Percentiles rank a stretch among this genome's conserved stretches.
Evolutionary conservation across 1,140 invertebrate genomes (phyloP).

Genomic region (Pseudomyrmex gracilis): DNA sequence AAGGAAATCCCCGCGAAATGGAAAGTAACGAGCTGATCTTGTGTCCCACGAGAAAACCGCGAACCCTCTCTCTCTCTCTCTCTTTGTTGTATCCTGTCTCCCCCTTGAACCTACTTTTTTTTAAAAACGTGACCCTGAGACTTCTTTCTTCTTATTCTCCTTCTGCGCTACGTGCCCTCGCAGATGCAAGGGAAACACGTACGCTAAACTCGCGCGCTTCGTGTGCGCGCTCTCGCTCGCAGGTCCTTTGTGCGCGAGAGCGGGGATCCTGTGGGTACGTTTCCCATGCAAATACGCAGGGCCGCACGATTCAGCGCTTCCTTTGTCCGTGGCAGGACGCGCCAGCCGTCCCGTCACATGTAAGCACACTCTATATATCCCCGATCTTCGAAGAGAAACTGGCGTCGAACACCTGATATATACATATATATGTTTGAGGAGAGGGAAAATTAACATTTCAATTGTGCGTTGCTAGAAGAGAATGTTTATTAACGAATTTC

Average conservation of each 20-base stretch:
- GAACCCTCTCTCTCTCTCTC: conserved; percentile 37
- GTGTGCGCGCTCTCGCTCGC: conserved; percentile 36
- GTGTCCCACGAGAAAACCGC: conserved; percentile 64
- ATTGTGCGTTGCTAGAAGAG: not conserved
- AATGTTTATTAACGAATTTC: not conserved
- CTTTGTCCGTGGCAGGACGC: conserved; percentile 37
- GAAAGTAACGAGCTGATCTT: conserved; percentile 54
- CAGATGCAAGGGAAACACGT: conserved; percentile 24
- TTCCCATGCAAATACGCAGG: conserved; percentile 67
- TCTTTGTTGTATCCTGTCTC: too few relatives aligned
- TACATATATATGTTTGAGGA: not conserved
- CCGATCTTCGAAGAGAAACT: conserved; percentile 15
- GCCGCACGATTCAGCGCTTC: conserved; percentile 41
- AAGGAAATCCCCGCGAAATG: conserved; percentile 35
- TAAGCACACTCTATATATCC: not conserved
- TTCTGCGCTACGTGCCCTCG: conserved; percentile 28
- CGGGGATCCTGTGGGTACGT: conserved; percentile 62
- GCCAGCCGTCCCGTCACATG: not conserved
- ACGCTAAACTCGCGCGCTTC: conserved; percentile 27
- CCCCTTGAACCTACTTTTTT: conserved; percentile 67
- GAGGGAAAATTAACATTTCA: conserved; percentile 22
- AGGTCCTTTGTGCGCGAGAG: conserved; percentile 59
- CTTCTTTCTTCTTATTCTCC: not conserved
- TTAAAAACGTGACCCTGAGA: conserved; percentile 62
- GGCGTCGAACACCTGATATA: conserved; percentile 34